phyloP scores from a whole-genome alignment of 2,888 invertebrate genomes.

The Nephrotoma flavescens region DNA sequence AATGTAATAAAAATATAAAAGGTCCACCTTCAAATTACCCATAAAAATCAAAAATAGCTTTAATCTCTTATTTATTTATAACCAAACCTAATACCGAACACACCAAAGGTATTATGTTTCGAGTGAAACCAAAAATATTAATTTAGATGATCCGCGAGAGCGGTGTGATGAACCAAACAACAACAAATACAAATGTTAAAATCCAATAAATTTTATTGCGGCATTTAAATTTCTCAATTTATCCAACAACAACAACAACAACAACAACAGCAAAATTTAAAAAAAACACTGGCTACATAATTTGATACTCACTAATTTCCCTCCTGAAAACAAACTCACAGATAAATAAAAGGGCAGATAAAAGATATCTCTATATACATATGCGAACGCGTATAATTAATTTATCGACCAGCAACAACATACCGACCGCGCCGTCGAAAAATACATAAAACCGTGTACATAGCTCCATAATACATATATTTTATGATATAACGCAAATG shows the following conservation, averaged over 20 bases:
- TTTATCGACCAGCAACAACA: background rate
- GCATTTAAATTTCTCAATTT: background rate
- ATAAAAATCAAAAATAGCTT: background rate
- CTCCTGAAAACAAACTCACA: background rate
- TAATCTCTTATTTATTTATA: background rate
- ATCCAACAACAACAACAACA: too few species aligned
- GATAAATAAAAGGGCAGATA: background rate
- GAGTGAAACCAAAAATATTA: background rate
- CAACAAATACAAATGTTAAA: background rate
- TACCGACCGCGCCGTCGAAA: background rate
- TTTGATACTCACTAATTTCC: background rate
- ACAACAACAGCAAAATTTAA: too few species aligned
- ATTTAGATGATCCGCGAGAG: background rate
- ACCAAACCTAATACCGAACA: background rate
- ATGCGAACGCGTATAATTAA: background rate
- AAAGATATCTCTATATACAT: background rate
- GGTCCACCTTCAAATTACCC: background rate
- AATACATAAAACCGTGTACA: background rate
- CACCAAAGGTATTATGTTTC: background rate
- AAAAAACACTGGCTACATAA: background rate
- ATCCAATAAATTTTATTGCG: background rate
- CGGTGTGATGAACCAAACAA: too few species aligned
- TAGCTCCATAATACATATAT: too few species aligned
- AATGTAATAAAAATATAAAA: background rate
- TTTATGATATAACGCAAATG: background rate